Base-by-base conservation (phyloP, 53 echinoderm and acorn worm species). In the Luidia sarsii region DNA sequence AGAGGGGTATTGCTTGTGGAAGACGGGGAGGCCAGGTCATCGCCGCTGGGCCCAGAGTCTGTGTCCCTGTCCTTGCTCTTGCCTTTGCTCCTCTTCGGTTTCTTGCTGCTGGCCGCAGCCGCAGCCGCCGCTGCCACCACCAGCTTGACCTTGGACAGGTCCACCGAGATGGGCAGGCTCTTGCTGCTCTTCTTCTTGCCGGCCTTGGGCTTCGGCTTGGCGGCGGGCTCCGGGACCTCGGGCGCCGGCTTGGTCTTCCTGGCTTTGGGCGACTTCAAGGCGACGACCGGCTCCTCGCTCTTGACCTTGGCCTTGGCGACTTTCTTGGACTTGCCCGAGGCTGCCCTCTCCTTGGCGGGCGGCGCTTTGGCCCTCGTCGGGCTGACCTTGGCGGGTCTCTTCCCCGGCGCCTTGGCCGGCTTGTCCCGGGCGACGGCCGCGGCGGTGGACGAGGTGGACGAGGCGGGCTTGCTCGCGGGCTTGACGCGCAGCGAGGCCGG, bases 271-370 rank as follows among this genome's bases (percentile, higher is more conserved):
- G 50, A 71, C 32, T 68, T 79, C 13, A 62, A n/a, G 41, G 41
- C 41, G 11, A 7, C 65, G 7, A 60, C 39, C 24, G 68, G 15
- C 20, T 61, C 10, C 15, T 67, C 75, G 75, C 51, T 41, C 38
- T 90, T 90, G 3, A 59, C 4, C 79, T 90, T 90, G 63, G 84
- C 55, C 64, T 91, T 86, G 53, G 49, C 83, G 64, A 11, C 61
- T 35, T 41, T 73, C 29, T 62, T 64, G n/a, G 54, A 21, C 50
- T 68, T 67, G n/a, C 50, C 64, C 9, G 84, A 35, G 30, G n/a
- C 5, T 14, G 48, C 18, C 32, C 61, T 83, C 14, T 59, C 65
- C 48, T 70, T 70, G 38, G 37, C 64, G 33, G 31, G 24, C 30
- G 48, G 23, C 19, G 62, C 64, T 61, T 72, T 84, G 22, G 61